These are phyloP conservation scores for Erebia aethiops DNA, from an alignment of 2,888 invertebrate species.

Conservation along the genomic window DNA sequence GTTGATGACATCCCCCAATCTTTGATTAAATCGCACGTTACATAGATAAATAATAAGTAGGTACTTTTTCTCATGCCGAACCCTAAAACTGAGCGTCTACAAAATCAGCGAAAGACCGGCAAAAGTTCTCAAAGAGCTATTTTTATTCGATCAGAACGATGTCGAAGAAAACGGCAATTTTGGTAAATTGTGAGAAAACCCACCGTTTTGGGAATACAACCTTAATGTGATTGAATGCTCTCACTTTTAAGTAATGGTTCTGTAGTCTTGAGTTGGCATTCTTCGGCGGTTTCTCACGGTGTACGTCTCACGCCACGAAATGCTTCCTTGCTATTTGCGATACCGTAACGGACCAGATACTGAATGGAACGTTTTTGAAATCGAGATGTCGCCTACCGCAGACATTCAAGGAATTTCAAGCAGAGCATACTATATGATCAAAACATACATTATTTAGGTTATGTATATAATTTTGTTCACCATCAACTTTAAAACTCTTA, in stretches of 20 bases:
- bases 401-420: neutral
- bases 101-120: conserved; percentile 1
- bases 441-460: too few relatives aligned
- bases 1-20: too few relatives aligned
- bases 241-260: conserved; percentile 59
- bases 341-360: conserved; percentile 37
- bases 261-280: conserved; percentile 53
- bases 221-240: conserved; percentile 59
- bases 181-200: conserved; percentile 48
- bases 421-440: too few relatives aligned
- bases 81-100: too few relatives aligned
- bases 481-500: too few relatives aligned
- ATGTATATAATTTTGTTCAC: neutral
- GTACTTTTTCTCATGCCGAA: too few relatives aligned
- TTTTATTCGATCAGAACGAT: conserved; percentile 37
- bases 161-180: conserved; percentile 44
- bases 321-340: conserved; percentile 35
- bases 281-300: conserved; percentile 57
- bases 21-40: too few relatives aligned
- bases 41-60: too few relatives aligned
- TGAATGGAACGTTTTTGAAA: conserved; percentile 28
- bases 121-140: conserved; percentile 32
- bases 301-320: conserved; percentile 41
- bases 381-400: conserved; percentile 16
- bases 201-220: conserved; percentile 39